Evolutionary conservation across 2,113 vertebrate species (phyloP), one percentile per base, ranked within the genome.

Genomic region (Planiliza haematocheilus): DNA sequence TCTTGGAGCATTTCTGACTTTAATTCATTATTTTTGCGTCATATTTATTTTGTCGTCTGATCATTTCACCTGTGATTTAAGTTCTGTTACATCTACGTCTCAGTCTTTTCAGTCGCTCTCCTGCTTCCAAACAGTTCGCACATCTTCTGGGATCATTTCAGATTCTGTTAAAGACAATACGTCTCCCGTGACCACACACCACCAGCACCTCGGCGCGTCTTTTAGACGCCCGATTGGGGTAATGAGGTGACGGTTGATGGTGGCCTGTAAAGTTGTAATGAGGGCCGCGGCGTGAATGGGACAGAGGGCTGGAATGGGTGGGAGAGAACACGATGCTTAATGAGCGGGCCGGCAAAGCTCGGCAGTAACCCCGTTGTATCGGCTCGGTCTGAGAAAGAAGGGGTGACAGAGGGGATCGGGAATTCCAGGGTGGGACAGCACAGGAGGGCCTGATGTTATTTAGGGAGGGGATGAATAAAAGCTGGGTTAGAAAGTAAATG

Each of bases 401-500:
- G 74, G 86, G 86, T 83, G 77, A 82, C 76, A 77, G 82, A 77
- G 83, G 86, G 72, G 77, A 85, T 70, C 11, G 77, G 86, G 86
- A 89, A 85, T 91, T 84, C 86, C 70, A 76, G 79, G 84, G 86
- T 77, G 81, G 89, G 82, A 89, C 78, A 80, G 84, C 80, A 53
- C 83, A 88, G 81, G 84, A 90, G 86, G 84, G 88, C 75, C 65
- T 63, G 74, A 77, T 83, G 87, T 90, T 90, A 88, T 87, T 86
- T 83, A 88, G 89, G 81, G 77, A 83, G 74, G 75, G 78, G 18
- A 90, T 86, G 89, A 92, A 92, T 93, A 89, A 92, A 86, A 88
- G 85, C 81, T 83, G 88, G 83, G 88, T 87, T 89, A 67, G 88
- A 91, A 90, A 89, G 88, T 79, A 84, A 93, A 91, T 91, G 89